A percentile compares a stretch with the other conserved stretches of the same genome.
Evolutionary conservation across 2,113 vertebrate species (phyloP).

Genomic region (Desmodus rotundus): DNA sequence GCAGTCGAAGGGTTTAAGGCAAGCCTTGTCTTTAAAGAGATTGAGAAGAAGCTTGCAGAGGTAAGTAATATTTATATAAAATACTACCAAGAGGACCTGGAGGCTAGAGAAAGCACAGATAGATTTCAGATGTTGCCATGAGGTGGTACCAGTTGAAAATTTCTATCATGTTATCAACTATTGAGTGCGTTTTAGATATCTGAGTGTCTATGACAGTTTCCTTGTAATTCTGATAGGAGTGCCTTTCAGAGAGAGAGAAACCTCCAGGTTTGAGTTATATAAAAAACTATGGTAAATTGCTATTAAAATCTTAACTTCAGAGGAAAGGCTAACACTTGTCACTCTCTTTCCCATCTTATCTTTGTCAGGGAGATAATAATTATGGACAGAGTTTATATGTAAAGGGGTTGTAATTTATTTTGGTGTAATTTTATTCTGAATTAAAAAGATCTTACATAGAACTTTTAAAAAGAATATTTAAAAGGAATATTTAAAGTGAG

Average conservation of each 20-base stretch:
- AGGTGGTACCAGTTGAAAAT: background rate
- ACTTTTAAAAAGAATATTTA: slow-evolving; percentile 25
- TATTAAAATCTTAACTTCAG: background rate
- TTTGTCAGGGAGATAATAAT: background rate
- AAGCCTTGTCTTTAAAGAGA: slow-evolving; percentile 90
- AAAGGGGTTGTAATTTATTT: slow-evolving; percentile 10
- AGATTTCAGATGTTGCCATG: background rate
- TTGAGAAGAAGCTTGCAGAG: slow-evolving; percentile 91
- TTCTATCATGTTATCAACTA: background rate
- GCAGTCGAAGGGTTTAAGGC: slow-evolving; percentile 88
- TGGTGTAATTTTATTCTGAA: background rate
- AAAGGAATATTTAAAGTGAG: background rate
- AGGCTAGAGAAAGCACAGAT: background rate
- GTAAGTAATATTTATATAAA: slow-evolving; percentile 75
- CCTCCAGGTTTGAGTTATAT: background rate
- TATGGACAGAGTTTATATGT: background rate
- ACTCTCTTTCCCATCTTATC: background rate
- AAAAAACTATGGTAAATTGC: background rate
- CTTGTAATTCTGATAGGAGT: background rate
- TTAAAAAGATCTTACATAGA: background rate
- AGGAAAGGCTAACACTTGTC: background rate
- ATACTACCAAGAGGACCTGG: background rate
- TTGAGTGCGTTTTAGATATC: slow-evolving; percentile 1
- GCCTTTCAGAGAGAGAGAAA: background rate
- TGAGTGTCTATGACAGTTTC: background rate